phyloP scores from a whole-genome alignment of 2,113 vertebrate genomes.

The Bombycilla garrulus region DNA sequence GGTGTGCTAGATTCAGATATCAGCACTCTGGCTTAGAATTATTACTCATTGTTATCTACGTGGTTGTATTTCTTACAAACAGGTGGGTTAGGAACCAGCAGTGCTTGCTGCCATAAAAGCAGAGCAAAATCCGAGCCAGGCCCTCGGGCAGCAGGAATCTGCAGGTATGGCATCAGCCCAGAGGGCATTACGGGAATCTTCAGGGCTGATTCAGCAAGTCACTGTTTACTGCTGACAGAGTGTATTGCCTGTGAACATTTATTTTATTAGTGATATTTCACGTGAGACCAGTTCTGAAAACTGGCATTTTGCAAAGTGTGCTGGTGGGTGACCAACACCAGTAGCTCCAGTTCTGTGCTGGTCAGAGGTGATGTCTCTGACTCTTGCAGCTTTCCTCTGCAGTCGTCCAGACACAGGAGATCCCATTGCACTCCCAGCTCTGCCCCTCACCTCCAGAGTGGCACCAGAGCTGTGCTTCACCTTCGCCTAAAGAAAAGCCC shows the following conservation, averaged over 20 bases:
- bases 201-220: neutral
- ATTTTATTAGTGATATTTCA: neutral
- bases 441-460: neutral
- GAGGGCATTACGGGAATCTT: neutral
- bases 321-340: neutral
- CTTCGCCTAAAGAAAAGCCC: neutral
- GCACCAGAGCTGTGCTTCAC: neutral
- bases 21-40: neutral
- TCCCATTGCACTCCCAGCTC: neutral
- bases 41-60: rapidly evolving
- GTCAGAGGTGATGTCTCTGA: neutral
- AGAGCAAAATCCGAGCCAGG: neutral
- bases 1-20: neutral
- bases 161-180: neutral
- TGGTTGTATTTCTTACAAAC: neutral
- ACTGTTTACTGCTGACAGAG: neutral
- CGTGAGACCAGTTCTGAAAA: neutral
- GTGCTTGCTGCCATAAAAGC: neutral
- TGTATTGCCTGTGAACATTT: neutral
- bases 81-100: neutral
- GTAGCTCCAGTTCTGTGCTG: neutral
- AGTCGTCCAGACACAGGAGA: neutral
- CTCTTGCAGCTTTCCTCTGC: neutral
- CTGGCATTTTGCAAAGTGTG: rapidly evolving
- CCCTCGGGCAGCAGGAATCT: neutral